A percentile compares a stretch with the other conserved stretches of the same genome.
phyloP scores from a whole-genome alignment of 2,797 vertebrate genomes.

The Cryptoprocta ferox region DNA sequence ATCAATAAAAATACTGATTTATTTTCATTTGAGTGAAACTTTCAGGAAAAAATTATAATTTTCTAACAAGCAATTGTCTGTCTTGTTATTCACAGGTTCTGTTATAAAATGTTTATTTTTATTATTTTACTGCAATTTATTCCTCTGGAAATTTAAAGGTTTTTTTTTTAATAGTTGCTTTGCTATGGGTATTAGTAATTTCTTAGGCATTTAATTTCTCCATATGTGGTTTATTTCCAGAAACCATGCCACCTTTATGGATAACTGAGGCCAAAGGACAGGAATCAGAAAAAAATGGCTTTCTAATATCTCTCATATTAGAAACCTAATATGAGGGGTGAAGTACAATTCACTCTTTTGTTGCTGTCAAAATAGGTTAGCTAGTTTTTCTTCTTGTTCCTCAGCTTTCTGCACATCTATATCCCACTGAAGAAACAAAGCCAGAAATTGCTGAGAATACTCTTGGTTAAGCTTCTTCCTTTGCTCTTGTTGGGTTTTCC shows the following conservation, averaged over 20 bases:
- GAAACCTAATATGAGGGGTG: too few relatives aligned
- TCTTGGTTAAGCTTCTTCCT: conserved; percentile 94
- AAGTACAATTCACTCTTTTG: too few relatives aligned
- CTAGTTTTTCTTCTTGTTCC: conserved; percentile 94
- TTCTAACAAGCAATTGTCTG: background rate
- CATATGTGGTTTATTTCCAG: background rate
- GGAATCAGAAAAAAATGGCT: background rate
- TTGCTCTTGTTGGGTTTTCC: conserved; percentile 93
- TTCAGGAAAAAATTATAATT: background rate
- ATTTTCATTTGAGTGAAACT: background rate
- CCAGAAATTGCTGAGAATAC: conserved; percentile 93
- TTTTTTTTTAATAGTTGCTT: background rate
- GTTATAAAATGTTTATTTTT: background rate
- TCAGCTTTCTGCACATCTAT: conserved; percentile 91
- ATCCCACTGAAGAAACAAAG: conserved; percentile 95
- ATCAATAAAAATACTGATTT: background rate
- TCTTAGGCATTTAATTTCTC: background rate
- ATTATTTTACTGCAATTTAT: background rate
- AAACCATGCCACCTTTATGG: background rate
- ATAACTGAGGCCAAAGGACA: background rate
- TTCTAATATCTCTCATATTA: background rate
- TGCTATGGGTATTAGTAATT: background rate
- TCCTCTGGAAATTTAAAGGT: background rate
- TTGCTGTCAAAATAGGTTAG: conserved; percentile 55
- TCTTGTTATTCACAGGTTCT: background rate